These are phyloP conservation scores for Agelas oroides DNA, from an alignment of 37 sponge, comb jelly and placozoan species.

Conservation along the genomic window DNA sequence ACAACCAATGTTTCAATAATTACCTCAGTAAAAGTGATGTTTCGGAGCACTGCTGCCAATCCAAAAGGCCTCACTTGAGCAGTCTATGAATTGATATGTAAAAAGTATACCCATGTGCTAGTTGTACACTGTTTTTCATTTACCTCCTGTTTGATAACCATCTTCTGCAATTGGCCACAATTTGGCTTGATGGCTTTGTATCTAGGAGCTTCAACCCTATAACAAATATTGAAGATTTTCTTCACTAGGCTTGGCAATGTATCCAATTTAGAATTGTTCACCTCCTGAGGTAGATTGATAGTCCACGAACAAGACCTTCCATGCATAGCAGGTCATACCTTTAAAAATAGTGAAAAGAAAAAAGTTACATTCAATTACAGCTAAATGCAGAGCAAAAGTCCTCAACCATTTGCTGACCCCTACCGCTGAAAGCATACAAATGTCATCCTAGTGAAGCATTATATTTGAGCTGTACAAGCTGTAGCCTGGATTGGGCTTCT, in stretches of 20 bases:
- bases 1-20: too few relatives aligned
- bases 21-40: slow-evolving; percentile 78
- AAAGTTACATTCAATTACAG: too few relatives aligned
- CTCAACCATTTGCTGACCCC: too few relatives aligned
- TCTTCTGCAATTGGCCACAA: slow-evolving; percentile 1
- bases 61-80: slow-evolving; percentile 81
- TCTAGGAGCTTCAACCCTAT: slow-evolving; percentile 38
- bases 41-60: slow-evolving; percentile 84
- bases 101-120: too few relatives aligned
- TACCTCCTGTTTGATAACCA: slow-evolving; percentile 57
- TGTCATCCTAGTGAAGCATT: too few relatives aligned
- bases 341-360: neutral
- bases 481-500: too few relatives aligned
- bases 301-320: slow-evolving; percentile 80
- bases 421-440: too few relatives aligned
- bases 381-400: too few relatives aligned
- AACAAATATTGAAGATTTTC: neutral
- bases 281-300: slow-evolving; percentile 79
- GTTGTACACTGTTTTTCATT: neutral
- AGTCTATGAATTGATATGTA: slow-evolving; percentile 39
- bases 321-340: slow-evolving; percentile 92
- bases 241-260: neutral
- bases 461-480: too few relatives aligned
- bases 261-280: neutral
- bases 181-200: slow-evolving; percentile 17